Conservation (phyloP, 2,797 vertebrate genomes). For the Threskiornis aethiopicus region DNA sequence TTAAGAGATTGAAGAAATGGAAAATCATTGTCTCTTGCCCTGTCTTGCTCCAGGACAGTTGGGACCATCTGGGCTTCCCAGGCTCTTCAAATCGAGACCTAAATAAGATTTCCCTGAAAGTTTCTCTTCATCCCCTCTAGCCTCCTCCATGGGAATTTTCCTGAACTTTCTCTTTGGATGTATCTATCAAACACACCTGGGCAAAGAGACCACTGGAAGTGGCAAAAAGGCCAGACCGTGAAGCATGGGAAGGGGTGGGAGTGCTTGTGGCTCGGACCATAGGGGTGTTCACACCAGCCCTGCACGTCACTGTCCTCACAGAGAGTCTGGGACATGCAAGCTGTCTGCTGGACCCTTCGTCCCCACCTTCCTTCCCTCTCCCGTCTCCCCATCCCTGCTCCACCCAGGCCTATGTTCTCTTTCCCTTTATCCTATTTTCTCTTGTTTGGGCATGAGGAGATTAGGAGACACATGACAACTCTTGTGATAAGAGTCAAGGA, state of each 20-base stretch:
- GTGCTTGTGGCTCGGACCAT: background rate
- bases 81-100: background rate
- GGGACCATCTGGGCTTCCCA: background rate
- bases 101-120: background rate
- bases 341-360: background rate
- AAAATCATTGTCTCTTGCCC: background rate
- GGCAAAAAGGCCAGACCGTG: background rate
- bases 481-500: background rate
- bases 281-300: background rate
- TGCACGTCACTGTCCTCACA: background rate
- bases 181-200: fast-evolving
- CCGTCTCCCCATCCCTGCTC: fast-evolving
- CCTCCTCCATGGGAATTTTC: background rate
- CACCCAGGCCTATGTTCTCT: background rate
- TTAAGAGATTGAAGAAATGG: background rate
- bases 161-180: background rate
- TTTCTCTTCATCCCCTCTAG: background rate
- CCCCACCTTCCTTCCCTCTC: background rate
- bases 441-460: background rate
- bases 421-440: background rate
- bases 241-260: fast-evolving
- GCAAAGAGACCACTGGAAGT: background rate
- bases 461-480: background rate
- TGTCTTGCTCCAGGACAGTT: background rate
- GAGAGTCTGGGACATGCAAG: fast-evolving